phyloP scores from a whole-genome alignment of 1,140 invertebrate genomes.

The Campoletis sonorensis region DNA sequence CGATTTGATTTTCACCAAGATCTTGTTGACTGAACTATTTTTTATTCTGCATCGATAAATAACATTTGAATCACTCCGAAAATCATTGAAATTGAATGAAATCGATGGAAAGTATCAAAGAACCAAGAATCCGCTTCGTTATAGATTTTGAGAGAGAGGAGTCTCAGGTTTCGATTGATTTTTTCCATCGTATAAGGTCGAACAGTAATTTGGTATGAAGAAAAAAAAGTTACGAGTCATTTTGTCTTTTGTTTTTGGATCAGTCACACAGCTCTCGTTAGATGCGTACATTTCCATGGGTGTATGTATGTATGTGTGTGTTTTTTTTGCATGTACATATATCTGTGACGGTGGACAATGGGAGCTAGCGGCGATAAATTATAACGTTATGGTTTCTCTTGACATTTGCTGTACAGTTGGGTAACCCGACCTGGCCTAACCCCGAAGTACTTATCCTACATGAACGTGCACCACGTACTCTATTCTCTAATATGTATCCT shows the following conservation, averaged over 20 bases:
- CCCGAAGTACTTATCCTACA: slow-evolving; percentile 64
- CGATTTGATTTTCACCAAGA: no score
- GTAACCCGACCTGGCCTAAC: slow-evolving; percentile 75
- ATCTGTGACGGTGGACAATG: slow-evolving; percentile 61
- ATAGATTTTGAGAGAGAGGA: slow-evolving; percentile 41
- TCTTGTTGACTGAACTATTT: no score
- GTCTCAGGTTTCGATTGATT: not conserved
- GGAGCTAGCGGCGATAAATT: slow-evolving; percentile 73
- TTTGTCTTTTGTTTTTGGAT: slow-evolving; percentile 66
- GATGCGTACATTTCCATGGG: slow-evolving; percentile 51
- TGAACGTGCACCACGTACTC: slow-evolving; percentile 35
- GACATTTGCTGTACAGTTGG: slow-evolving; percentile 70
- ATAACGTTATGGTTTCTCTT: slow-evolving; percentile 75
- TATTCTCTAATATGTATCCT: slow-evolving; percentile 53
- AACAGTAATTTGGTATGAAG: slow-evolving; percentile 52
- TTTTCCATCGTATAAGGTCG: not conserved
- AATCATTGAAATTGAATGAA: no score
- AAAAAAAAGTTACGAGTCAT: slow-evolving; percentile 59
- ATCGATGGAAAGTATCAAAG: no score
- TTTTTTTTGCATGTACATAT: no score
- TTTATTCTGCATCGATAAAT: no score
- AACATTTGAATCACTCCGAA: no score
- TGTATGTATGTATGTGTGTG: no score
- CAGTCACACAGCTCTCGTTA: slow-evolving; percentile 73
- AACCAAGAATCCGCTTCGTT: no score